Evolutionary conservation across 2,113 vertebrate genomes (phyloP).

Genomic region (Mystacornis crossleyi): DNA sequence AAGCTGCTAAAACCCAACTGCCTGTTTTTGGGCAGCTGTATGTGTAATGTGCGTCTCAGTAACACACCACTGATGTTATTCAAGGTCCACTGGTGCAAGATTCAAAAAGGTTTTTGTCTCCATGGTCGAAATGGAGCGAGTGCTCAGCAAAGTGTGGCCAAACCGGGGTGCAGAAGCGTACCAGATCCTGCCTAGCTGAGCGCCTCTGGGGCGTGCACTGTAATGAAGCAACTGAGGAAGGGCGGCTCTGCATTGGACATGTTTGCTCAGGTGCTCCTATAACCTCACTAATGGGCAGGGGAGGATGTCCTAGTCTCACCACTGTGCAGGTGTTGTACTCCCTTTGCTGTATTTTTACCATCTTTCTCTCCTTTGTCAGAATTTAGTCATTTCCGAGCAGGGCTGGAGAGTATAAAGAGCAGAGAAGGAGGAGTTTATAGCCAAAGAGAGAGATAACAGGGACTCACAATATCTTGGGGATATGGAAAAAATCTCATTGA

Average conservation of each 20-base stretch:
- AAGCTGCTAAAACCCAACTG: not conserved
- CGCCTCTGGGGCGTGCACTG: slow-evolving; percentile 75
- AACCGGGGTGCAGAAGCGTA: slow-evolving; percentile 84
- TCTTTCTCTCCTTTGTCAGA: not conserved
- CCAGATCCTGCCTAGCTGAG: slow-evolving; percentile 82
- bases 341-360: not conserved
- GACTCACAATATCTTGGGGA: not conserved
- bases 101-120: slow-evolving; percentile 79
- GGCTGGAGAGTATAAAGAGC: not conserved
- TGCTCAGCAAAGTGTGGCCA: slow-evolving; percentile 87
- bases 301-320: not conserved
- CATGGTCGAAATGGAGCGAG: slow-evolving; percentile 89
- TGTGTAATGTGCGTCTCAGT: not conserved
- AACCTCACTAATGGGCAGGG: not conserved
- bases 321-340: rapidly evolving
- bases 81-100: slow-evolving; percentile 69
- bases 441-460: not conserved
- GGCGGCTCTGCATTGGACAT: slow-evolving; percentile 81
- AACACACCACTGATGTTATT: not conserved
- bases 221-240: slow-evolving; percentile 83
- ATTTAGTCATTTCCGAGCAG: rapidly evolving
- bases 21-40: rapidly evolving
- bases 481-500: not conserved
- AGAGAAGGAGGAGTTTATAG: not conserved
- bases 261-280: slow-evolving; percentile 77